Base-by-base conservation (phyloP, 2,888 invertebrate species). In the Heliconius aoede region DNA sequence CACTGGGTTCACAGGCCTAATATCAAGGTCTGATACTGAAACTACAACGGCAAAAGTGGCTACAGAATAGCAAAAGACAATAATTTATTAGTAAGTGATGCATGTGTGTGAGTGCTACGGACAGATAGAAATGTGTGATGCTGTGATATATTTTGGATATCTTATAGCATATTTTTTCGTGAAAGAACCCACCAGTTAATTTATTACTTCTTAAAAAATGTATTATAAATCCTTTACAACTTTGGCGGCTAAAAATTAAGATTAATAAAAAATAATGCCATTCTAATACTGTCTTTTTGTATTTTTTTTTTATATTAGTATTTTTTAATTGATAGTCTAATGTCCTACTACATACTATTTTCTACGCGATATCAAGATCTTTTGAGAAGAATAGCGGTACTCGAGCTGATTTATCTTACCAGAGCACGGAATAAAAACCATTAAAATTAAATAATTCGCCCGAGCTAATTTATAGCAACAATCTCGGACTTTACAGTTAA, bases 111-210 rank as follows among this genome's bases (percentile, higher is more conserved):
- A 78, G 80, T 79, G 62, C 62, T 61, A 69, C 73, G 76, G 58
- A 79, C 65, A 61, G 68, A 72, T 60, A 73, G 64, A 75, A 91
- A 91, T 90, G 90, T 86, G 86, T 90, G 89, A 83, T 88, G 86
- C 91, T 93, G 93, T 93, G 93, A 92, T 93, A 91, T 76, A 67
- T 73, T 65, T 65, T 36, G 82, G 82, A 78, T 85, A 86, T 85
- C 84, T 74, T 79, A 81, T 82, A 71, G 65, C 73, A 55, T 75
- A 62, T 76, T 15, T 55, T 72, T 36, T 61, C 60, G 11, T 36
- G 60, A 71, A 24, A 36, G 30, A 32, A 71, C 76, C 78, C 76
- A 76, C 76, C 76, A 67, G 61, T 55, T 74, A 74, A 71, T 71
- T 72, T 72, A 75, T 75, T 75, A 26, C 32, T 46, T 46, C 28